phyloP scores from a whole-genome alignment of 1,140 invertebrate species.

The Drosophila micromelanica region DNA sequence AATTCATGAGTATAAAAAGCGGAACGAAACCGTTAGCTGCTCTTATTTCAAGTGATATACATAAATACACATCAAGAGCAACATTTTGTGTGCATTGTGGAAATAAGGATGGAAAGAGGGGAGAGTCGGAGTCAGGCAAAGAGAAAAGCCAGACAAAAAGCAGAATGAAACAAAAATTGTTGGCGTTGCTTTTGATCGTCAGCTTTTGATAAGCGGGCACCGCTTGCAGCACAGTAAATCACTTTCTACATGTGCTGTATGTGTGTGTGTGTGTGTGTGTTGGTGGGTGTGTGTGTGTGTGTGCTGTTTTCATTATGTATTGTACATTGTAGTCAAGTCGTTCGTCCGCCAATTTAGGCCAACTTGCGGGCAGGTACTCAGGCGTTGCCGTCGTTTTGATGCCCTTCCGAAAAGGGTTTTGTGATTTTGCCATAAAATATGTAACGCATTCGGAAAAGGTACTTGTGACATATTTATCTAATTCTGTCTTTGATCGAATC shows the following conservation, averaged over 20 bases:
- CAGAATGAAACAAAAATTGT: conserved; percentile 33
- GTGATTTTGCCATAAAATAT: neutral
- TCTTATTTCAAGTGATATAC: neutral
- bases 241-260: conserved; percentile 3
- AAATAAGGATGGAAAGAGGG: neutral
- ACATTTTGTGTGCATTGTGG: conserved; percentile 5
- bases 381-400: neutral
- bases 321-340: conserved; percentile 42
- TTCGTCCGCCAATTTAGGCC: conserved; percentile 40
- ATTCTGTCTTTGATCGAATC: no score
- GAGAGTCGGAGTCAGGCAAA: neutral
- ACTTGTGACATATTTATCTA: no score
- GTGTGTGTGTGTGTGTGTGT: conserved; percentile 7
- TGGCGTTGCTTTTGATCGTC: conserved; percentile 41
- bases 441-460: neutral
- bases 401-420: conserved; percentile 3
- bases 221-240: conserved; percentile 46
- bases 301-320: conserved; percentile 40
- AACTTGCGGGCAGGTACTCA: conserved; percentile 47
- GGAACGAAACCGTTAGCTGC: neutral
- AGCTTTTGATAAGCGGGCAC: conserved; percentile 40
- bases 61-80: neutral
- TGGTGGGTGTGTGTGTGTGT: conserved; percentile 20
- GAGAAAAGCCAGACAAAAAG: conserved; percentile 3
- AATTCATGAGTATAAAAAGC: no score